phyloP scores from a whole-genome alignment of 2,888 invertebrate species.

The Notodromas monacha region DNA sequence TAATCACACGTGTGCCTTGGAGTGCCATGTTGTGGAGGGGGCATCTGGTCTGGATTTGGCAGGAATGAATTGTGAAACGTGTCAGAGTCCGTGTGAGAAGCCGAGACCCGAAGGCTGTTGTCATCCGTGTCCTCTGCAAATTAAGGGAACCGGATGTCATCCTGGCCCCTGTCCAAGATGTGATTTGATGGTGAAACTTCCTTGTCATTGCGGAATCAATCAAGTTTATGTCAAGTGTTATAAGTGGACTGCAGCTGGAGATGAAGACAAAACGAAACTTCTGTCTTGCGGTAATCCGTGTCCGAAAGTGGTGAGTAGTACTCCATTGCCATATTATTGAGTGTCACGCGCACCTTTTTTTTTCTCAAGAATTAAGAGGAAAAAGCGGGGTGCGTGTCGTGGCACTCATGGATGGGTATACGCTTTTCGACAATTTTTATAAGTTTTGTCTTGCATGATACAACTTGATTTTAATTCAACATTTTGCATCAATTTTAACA shows the following conservation, averaged over 20 bases:
- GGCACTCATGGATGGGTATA: background rate
- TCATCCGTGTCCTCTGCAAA: conserved; percentile 17
- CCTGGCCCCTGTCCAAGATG: conserved; percentile 41
- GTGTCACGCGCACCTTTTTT: no score
- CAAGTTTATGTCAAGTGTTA: conserved; percentile 38
- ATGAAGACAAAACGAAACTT: conserved; percentile 16
- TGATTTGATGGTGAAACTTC: conserved; percentile 27
- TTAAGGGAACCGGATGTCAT: conserved; percentile 18
- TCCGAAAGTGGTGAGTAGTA: conserved; percentile 34
- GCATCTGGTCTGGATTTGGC: conserved; percentile 11
- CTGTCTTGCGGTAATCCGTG: conserved; percentile 49
- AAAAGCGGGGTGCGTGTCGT: no score
- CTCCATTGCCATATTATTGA: no score
- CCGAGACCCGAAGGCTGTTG: conserved; percentile 17
- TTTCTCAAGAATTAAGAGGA: background rate
- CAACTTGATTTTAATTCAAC: no score
- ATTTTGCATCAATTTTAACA: no score
- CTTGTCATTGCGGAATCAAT: conserved; percentile 50
- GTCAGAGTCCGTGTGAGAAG: conserved; percentile 13
- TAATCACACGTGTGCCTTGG: conserved; percentile 25
- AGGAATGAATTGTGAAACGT: conserved; percentile 15
- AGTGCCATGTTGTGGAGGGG: conserved; percentile 27
- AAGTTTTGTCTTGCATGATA: conserved; percentile 1
- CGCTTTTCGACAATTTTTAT: conserved; percentile 6
- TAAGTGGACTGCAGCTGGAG: conserved; percentile 23